A percentile compares a stretch with the other conserved stretches of the same genome.
phyloP scores from a whole-genome alignment of 37 sponge, comb jelly and placozoan genomes.

The Amphimedon queenslandica region DNA sequence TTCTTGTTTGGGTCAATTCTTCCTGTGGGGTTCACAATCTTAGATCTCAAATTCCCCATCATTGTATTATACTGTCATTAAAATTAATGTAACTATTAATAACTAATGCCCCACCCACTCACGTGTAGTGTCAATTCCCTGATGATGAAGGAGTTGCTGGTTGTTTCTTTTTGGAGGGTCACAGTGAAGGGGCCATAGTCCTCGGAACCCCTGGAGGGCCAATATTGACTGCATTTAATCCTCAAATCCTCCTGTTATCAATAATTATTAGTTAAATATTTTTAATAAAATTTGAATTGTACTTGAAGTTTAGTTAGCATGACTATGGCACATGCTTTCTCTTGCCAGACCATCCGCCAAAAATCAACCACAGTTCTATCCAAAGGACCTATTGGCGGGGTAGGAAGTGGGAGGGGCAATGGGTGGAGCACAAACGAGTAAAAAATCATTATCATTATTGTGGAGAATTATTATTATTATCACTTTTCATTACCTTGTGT shows the following conservation, averaged over 20 bases:
- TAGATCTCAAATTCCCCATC: neutral
- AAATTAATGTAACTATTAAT: no score
- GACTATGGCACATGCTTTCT: constrained; percentile 29
- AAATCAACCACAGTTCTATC: constrained; percentile 52
- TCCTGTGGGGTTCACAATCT: neutral
- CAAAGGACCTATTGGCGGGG: constrained; percentile 39
- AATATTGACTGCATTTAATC: constrained; percentile 46
- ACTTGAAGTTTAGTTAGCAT: constrained; percentile 59
- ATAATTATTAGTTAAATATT: no score
- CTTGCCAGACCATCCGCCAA: constrained; percentile 67
- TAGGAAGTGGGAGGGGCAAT: no score
- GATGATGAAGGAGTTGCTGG: constrained; percentile 26
- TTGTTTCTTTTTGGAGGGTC: constrained; percentile 9
- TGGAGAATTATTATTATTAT: no score
- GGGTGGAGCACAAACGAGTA: no score
- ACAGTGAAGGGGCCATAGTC: constrained; percentile 53
- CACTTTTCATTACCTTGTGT: no score
- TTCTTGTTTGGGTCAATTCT: neutral
- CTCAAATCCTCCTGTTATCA: constrained; percentile 8
- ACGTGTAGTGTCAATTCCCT: constrained; percentile 23
- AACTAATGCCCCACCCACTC: constrained; percentile 2
- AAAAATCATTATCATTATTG: no score
- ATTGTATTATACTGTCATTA: neutral
- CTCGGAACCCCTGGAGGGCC: constrained; percentile 26
- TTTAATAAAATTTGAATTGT: no score